Percentiles rank a stretch among this genome's conserved stretches.
Evolutionary conservation across 2,888 invertebrate species (phyloP).

Genomic region (Cheilosia impressa): DNA sequence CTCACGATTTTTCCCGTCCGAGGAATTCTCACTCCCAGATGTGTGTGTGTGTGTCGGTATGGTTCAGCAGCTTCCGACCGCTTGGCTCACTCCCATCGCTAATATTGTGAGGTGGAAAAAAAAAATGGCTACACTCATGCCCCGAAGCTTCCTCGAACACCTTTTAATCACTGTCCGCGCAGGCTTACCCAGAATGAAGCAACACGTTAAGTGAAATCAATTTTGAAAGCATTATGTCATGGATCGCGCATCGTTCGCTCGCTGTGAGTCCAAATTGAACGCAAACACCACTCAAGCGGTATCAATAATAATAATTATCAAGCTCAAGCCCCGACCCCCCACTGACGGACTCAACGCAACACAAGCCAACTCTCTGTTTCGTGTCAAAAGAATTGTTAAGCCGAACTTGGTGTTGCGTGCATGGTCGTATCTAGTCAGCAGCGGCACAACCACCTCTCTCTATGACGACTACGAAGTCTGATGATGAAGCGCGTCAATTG

Average conservation of each 20-base stretch:
- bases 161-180: constrained; percentile 17
- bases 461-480: background rate
- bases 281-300: constrained; percentile 57
- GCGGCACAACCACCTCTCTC: background rate
- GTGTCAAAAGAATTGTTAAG: constrained; percentile 19
- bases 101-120: background rate
- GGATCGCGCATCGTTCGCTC: constrained; percentile 24
- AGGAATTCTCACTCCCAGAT: background rate
- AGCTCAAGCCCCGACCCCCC: constrained; percentile 28
- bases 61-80: constrained; percentile 1
- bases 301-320: constrained; percentile 52
- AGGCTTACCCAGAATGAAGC: constrained; percentile 37
- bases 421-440: constrained; percentile 28
- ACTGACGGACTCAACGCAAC: background rate
- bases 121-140: background rate
- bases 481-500: constrained; percentile 70
- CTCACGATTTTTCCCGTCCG: constrained; percentile 28
- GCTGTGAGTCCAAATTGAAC: constrained; percentile 61
- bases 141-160: constrained; percentile 8
- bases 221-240: constrained; percentile 63
- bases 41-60: constrained; percentile 3
- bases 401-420: constrained; percentile 40
- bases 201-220: constrained; percentile 57
- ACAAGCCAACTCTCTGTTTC: background rate
- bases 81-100: constrained; percentile 4